Conservation (phyloP, 2,113 vertebrate genomes). For the Ovibos moschatus region DNA sequence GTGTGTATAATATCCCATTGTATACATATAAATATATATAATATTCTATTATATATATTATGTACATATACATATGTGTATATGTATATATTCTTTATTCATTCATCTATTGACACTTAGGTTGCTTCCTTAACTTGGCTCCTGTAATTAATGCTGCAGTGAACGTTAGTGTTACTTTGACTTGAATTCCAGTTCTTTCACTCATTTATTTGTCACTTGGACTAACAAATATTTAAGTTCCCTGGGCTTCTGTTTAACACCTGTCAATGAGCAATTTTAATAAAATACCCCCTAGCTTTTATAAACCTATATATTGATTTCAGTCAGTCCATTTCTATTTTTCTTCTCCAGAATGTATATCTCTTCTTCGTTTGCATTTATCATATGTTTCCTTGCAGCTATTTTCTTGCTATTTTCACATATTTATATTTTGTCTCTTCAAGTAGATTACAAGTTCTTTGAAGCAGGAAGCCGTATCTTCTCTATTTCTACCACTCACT, state of each 20-base stretch:
- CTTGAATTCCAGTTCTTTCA: background rate
- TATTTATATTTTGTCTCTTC: slow-evolving; percentile 27
- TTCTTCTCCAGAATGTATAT: background rate
- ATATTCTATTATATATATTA: background rate
- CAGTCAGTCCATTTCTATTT: background rate
- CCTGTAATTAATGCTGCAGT: background rate
- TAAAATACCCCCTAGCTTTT: background rate
- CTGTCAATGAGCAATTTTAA: slow-evolving; percentile 10
- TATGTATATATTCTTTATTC: background rate
- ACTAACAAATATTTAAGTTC: slow-evolving; percentile 9
- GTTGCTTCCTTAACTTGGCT: background rate
- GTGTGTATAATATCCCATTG: background rate
- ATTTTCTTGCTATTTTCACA: background rate
- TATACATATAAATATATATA: background rate
- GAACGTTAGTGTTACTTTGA: background rate
- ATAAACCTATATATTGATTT: background rate
- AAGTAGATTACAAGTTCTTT: background rate
- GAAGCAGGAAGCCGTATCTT: background rate
- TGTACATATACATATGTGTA: background rate
- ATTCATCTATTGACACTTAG: background rate
- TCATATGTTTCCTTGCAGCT: background rate
- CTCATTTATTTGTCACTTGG: background rate
- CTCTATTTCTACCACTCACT: background rate
- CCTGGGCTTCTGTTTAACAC: slow-evolving; percentile 9
- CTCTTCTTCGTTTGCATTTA: background rate